Base-by-base conservation (phyloP, 2,888 invertebrate genomes). In the Agrotis puta region DNA sequence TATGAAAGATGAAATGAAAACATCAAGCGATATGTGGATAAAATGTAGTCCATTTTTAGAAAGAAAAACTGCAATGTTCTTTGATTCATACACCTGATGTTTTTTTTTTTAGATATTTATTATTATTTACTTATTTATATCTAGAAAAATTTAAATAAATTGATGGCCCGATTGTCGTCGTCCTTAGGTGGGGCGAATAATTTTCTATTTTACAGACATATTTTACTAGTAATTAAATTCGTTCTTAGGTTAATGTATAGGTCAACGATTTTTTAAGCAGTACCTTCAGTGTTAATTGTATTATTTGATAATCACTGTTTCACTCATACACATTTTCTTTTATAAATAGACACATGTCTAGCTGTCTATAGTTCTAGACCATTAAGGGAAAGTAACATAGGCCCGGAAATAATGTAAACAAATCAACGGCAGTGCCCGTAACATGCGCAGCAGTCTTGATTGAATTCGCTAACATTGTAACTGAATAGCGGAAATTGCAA, bases 381-480 rank as follows among this genome's bases (percentile, higher is more conserved):
- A 22, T 47, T 45, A 69, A 61, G 50, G 76, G 69, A 69, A 75
- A 75, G 61, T 74, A 50, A 61, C 1, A 18, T 16, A 45, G 14
- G 20, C 22, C 45, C 51, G 39, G 43, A 59, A 48, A 11, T 50
- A 48, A 39, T 51, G 16, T 50, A 53, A 58, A 76, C 45, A 57
- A 79, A 79, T 62, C 66, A 51, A 74, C 51, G 39, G 16, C 24
- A 2, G 54, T 22, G 53, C 22, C 59, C 11, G 53, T 56, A 48
- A 51, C 63, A 73, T 53, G 63, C 64, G 59, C 63, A 64, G 56
- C 50, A 53, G 67, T 50, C 71, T 68, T 64, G 61, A 76, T 71
- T 79, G 45, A 71, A 75, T 79, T 70, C 48, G 59, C 79, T 57
- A 64, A 80, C 81, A 58, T 48, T 80, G 81, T 76, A 80, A 75